Evolutionary conservation across 2,797 vertebrate species (phyloP), one percentile per base, ranked within the genome.

Genomic region (Brachyalestes nurse): DNA sequence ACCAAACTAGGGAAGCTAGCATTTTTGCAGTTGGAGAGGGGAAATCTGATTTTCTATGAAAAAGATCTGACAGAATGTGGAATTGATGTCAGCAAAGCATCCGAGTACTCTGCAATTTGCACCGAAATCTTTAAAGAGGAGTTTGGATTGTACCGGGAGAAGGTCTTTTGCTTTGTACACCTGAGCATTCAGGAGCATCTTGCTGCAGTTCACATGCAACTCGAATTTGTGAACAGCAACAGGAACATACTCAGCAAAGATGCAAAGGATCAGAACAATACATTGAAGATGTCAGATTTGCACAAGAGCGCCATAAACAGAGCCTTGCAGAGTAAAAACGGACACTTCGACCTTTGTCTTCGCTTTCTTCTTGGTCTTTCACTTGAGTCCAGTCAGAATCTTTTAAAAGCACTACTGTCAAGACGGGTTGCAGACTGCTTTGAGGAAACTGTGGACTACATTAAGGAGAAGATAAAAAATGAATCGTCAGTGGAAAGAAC

Each of bases 51-150:
- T 57, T 85, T 85, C 75, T 85, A 83, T 19, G 28, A 72, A 72
- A 23, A 66, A 1, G 84, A 83, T 58, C 53, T 85, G 42, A 75
- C 8, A 1, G 75, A 83, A 14, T 85, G 84, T 34, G 75, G 47
- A 23, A 83, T 85, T 14, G 84, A 85, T 45, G 65, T 83, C 17
- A 53, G 49, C 23, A 71, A 83, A 72, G 75, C 84, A 10, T 58
- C 55, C 2, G 81, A 80, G 28, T 85, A 85, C 62, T 85, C 84
- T 58, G 70, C 77, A 47, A 60, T 85, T 16, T 85, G 84, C 78
- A 85, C 84, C 28, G 70, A 85, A 65, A 85, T 85, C 17, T 85
- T 85, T 42, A 85, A 66, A 78, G 78, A 81, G 57, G 84, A 85
- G 70, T 74, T 60, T 7, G 75, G 75, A 25, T 49, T 85, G 47